Evolutionary conservation across 2,797 vertebrate species (phyloP).

Genomic region (Esox lucius): DNA sequence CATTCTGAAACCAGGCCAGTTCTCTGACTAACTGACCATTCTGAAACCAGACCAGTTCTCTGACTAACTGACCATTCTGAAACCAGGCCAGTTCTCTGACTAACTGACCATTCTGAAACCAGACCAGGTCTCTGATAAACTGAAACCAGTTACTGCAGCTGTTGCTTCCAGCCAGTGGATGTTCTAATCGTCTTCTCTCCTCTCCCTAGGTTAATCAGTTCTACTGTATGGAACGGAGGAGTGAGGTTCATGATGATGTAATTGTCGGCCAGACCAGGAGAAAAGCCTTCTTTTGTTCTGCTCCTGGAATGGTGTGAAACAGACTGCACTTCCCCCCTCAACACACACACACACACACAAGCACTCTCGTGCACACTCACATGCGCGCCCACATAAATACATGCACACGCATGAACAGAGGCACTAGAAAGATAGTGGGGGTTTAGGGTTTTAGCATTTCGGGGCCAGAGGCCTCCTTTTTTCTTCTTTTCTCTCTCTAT

Average conservation of each 20-base stretch:
- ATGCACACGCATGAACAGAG: constrained; percentile 9
- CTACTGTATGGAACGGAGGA: constrained; percentile 51
- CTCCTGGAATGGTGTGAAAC: constrained; percentile 55
- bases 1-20: no score
- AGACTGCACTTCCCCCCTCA: constrained; percentile 23
- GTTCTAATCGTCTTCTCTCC: constrained; percentile 19
- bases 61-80: no score
- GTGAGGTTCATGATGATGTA: constrained; percentile 51
- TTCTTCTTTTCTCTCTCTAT: constrained; percentile 4
- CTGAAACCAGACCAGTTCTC: no score
- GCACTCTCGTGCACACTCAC: constrained; percentile 10
- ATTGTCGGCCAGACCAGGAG: constrained; percentile 43
- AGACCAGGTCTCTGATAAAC: constrained; percentile 1
- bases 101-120: neutral
- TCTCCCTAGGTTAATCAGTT: constrained; percentile 30
- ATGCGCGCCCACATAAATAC: neutral
- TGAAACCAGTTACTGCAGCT: no score
- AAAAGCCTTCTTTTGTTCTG: constrained; percentile 42
- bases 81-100: neutral
- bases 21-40: no score
- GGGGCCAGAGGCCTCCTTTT: constrained; percentile 23
- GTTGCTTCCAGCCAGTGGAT: constrained; percentile 3
- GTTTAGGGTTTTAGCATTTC: constrained; percentile 29
- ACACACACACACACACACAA: constrained; percentile 9
- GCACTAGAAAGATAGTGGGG: constrained; percentile 29